Evolutionary conservation across 2,888 invertebrate species (phyloP).

Genomic region (Euzetes globulus): DNA sequence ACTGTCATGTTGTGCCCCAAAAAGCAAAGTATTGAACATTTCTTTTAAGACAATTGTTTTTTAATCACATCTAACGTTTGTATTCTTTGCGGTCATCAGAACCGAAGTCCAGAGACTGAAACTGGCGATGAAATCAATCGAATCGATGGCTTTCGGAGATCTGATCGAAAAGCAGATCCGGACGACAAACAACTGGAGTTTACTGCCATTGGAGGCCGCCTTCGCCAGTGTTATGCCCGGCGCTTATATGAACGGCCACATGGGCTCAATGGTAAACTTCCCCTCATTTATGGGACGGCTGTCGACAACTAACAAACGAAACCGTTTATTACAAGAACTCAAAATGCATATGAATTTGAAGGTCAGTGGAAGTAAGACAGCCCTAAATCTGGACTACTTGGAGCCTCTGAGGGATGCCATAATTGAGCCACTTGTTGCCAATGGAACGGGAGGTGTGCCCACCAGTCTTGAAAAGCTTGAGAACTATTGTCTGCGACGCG

Average conservation of each 20-base stretch:
- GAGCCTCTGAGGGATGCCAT: slow-evolving; percentile 66
- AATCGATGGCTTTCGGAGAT: slow-evolving; percentile 78
- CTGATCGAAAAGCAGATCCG: slow-evolving; percentile 73
- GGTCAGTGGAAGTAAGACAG: slow-evolving; percentile 67
- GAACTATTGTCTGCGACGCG: slow-evolving; percentile 74
- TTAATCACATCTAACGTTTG: background rate
- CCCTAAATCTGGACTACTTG: slow-evolving; percentile 82
- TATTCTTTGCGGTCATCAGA: background rate
- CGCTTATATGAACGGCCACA: slow-evolving; percentile 67
- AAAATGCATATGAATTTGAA: slow-evolving; percentile 74
- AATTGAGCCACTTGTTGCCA: slow-evolving; percentile 63
- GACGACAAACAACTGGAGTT: slow-evolving; percentile 62
- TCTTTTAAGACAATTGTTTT: background rate
- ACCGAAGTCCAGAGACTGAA: slow-evolving; percentile 54
- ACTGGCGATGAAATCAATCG: slow-evolving; percentile 69
- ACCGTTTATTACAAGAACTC: slow-evolving; percentile 71
- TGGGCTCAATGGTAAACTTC: slow-evolving; percentile 74
- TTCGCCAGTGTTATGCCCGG: slow-evolving; percentile 87
- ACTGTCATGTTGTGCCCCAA: slow-evolving; percentile 68
- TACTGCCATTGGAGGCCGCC: slow-evolving; percentile 78
- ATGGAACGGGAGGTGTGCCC: slow-evolving; percentile 62
- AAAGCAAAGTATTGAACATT: slow-evolving; percentile 57
- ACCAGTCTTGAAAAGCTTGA: slow-evolving; percentile 65
- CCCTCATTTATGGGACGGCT: slow-evolving; percentile 95
- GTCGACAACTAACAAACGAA: slow-evolving; percentile 71